Evolutionary conservation across 1,140 invertebrate genomes (phyloP).

Genomic region (Oedothorax gibbosus): DNA sequence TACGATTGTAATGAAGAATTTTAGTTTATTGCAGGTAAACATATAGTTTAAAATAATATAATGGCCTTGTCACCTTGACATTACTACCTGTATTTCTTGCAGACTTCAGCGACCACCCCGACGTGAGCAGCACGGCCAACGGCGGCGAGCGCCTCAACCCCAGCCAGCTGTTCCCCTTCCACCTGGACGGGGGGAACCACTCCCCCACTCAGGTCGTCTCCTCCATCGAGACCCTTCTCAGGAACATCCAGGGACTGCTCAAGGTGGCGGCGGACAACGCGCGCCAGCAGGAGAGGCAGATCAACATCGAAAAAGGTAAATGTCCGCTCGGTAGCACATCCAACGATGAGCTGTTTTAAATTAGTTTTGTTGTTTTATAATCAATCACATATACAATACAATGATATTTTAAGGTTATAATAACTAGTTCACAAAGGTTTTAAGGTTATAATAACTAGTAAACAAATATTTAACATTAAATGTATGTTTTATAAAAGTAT

Average conservation of each 20-base stretch:
- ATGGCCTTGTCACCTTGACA: no score
- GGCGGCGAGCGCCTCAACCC: constrained; percentile 59
- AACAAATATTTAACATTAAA: no score
- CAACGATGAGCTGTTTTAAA: not conserved
- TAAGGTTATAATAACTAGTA: not conserved
- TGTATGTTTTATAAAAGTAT: no score
- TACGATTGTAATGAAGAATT: no score
- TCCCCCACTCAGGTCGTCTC: constrained; percentile 71
- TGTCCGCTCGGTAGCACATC: not conserved
- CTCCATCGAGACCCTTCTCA: constrained; percentile 90
- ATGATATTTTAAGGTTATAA: not conserved
- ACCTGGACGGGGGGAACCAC: constrained; percentile 66
- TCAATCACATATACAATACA: not conserved
- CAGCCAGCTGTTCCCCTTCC: constrained; percentile 49
- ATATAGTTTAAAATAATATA: no score
- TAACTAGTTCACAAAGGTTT: not conserved
- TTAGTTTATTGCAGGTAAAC: no score
- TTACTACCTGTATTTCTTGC: not conserved
- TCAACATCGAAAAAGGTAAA: constrained; percentile 95
- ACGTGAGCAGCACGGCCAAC: constrained; percentile 64
- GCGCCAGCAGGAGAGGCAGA: constrained; percentile 92
- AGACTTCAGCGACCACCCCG: constrained; percentile 65
- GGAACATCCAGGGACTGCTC: constrained; percentile 94
- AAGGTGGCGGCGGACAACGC: constrained; percentile 96
- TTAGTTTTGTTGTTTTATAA: not conserved